phyloP scores from a whole-genome alignment of 2,113 vertebrate genomes.

The Cacatua alba region DNA sequence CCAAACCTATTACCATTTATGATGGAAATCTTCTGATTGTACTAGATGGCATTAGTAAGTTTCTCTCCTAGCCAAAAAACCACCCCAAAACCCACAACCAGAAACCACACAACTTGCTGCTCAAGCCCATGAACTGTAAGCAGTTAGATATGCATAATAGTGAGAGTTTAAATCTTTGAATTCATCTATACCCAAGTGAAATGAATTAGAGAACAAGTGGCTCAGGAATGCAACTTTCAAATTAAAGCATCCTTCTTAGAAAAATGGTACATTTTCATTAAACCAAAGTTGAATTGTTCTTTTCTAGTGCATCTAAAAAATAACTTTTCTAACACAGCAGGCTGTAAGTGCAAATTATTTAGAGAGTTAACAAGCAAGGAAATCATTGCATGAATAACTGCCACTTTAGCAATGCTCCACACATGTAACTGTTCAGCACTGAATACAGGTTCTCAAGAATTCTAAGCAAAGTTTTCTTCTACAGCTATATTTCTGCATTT shows the following conservation, averaged over 20 bases:
- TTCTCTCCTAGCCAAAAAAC: neutral
- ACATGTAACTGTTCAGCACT: conserved; percentile 7
- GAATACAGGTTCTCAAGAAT: neutral
- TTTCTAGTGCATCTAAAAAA: neutral
- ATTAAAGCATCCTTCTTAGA: conserved; percentile 14
- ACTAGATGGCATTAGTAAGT: neutral
- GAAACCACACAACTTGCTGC: neutral
- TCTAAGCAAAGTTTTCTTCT: conserved; percentile 34
- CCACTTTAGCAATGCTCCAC: neutral
- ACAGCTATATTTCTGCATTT: conserved; percentile 44
- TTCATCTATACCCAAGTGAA: conserved; percentile 11
- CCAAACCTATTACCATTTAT: neutral
- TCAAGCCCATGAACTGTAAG: neutral
- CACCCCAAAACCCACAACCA: neutral
- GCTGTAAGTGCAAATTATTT: conserved; percentile 10
- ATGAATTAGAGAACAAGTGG: conserved; percentile 12
- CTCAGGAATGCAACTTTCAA: conserved; percentile 6
- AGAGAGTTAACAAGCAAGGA: conserved; percentile 19
- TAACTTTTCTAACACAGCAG: neutral
- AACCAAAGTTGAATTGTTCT: neutral
- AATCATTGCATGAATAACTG: neutral
- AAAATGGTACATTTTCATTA: neutral
- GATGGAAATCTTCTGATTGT: neutral
- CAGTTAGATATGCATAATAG: neutral
- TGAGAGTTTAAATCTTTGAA: neutral